Percentiles rank a stretch among this genome's conserved stretches.
Evolutionary conservation across 92 coral and sea anemone species (phyloP).

Genomic region (Porites lobata): DNA sequence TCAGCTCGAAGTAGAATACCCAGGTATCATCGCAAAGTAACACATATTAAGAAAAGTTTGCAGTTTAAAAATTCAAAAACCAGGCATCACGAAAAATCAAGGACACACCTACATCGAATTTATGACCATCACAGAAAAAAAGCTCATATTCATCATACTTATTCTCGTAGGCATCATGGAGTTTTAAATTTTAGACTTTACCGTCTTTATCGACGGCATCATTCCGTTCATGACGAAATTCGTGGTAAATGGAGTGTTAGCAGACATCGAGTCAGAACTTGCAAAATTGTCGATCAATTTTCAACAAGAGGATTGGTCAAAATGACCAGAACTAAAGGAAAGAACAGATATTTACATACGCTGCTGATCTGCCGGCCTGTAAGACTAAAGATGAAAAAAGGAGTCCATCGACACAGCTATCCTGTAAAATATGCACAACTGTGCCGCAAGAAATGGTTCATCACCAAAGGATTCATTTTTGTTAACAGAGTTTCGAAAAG

Average conservation of each 20-base stretch:
- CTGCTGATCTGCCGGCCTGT: slow-evolving; percentile 80
- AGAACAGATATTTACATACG: slow-evolving; percentile 68
- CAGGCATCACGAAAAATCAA: background rate
- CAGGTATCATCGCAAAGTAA: background rate
- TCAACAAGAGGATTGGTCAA: slow-evolving; percentile 84
- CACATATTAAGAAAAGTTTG: slow-evolving; percentile 1
- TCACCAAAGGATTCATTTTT: slow-evolving; percentile 69
- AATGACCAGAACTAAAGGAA: slow-evolving; percentile 47
- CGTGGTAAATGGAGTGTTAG: slow-evolving; percentile 85
- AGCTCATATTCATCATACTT: background rate
- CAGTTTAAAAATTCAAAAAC: background rate
- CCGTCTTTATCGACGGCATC: slow-evolving; percentile 70
- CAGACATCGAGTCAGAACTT: slow-evolving; percentile 72
- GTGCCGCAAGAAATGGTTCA: slow-evolving; percentile 77
- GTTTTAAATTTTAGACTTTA: slow-evolving; percentile 78
- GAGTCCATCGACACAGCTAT: slow-evolving; percentile 29
- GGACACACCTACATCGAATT: background rate
- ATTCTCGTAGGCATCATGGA: slow-evolving; percentile 24
- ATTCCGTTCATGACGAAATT: slow-evolving; percentile 81
- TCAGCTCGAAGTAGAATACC: background rate
- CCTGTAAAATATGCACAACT: slow-evolving; percentile 65
- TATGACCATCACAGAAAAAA: slow-evolving; percentile 4
- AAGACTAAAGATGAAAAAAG: slow-evolving; percentile 53
- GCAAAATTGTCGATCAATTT: slow-evolving; percentile 77
- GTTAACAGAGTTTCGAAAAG: slow-evolving; percentile 37